Evolutionary conservation across 2,113 vertebrate species (phyloP), one percentile per base, ranked within the genome.

Genomic region (Xiphophorus hellerii): DNA sequence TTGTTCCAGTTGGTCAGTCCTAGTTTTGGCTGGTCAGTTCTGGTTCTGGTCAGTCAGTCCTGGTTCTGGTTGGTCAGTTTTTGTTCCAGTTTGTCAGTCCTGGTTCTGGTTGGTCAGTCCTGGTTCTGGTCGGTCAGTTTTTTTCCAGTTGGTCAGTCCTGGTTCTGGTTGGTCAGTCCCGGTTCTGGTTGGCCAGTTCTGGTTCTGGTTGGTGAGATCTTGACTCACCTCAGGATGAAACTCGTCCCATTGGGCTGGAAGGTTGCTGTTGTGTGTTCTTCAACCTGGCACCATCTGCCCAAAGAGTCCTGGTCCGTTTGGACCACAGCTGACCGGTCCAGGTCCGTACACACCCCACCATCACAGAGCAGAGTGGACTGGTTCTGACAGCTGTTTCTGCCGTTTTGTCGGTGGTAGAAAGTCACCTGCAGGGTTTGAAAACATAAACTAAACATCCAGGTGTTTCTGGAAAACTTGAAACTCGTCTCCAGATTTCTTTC

Each of bases 201-300:
- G 9, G 35, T 35, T 35, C 35, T 37, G 35, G 35, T 37, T n/a
- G 51, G 51, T 64, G 61, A 14, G 39, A n/a, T 2, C 11, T 2
- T 12, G 33, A 1, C 69, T 76, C 33, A 94, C 94, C 80, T 89
- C 30, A 94, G 79, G 25, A 64, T 65, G 1, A 92, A 60, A 3
- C 73, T 74, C 2, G 66, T 77, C 0, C 29, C 5, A n/a, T 81
- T 71, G 0, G 73, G 66, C 0, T 2, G 25, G 15, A 90, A 0
- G 25, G 74, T 83, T 1, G 66, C 84, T 5, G 70, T 77, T 0
- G 77, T 65, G 17, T 1, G 30, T 35, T 37, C 68, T 12, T 93
- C 93, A 0, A 86, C 67, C 68, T 94, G 93, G 37, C 93, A 94
- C 93, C 91, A 95, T 3, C 42, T 31, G 0, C 73, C 80, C 0